A percentile compares a stretch with the other conserved stretches of the same genome.
These are phyloP conservation scores for Lithodes maja DNA, from an alignment of 2,888 invertebrate genomes.

Conservation along the genomic window DNA sequence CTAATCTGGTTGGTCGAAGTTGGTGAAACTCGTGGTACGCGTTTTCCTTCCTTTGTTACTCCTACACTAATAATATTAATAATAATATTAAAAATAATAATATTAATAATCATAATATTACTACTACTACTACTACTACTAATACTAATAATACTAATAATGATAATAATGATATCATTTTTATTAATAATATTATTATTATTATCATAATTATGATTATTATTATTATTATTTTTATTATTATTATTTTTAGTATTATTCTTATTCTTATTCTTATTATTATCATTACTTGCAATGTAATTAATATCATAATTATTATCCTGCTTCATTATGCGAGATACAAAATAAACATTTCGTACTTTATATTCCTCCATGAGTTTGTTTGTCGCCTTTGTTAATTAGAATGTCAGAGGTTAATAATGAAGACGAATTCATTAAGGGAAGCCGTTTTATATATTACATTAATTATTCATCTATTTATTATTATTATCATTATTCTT, in stretches of 20 bases:
- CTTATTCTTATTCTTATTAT: background rate
- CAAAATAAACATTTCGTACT: too few relatives aligned
- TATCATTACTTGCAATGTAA: background rate
- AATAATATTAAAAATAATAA: background rate
- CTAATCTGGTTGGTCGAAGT: too few relatives aligned
- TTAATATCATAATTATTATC: background rate
- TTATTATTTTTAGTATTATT: background rate
- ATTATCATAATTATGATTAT: background rate
- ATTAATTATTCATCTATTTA: too few relatives aligned
- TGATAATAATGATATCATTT: background rate
- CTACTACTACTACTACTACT: conserved; percentile 11
- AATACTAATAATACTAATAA: background rate
- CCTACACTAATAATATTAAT: background rate
- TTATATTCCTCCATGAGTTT: too few relatives aligned
- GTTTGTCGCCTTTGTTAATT: too few relatives aligned
- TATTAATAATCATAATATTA: background rate
- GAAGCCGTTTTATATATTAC: too few relatives aligned
- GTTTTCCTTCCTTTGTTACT: background rate
- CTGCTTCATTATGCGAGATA: too few relatives aligned
- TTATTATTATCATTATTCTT: too few relatives aligned
- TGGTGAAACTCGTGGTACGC: too few relatives aligned
- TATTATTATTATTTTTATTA: background rate
- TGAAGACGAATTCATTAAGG: too few relatives aligned
- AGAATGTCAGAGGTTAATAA: too few relatives aligned
- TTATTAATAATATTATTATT: background rate